Base-by-base conservation (phyloP, 2,797 vertebrate species). In the Emys orbicularis region DNA sequence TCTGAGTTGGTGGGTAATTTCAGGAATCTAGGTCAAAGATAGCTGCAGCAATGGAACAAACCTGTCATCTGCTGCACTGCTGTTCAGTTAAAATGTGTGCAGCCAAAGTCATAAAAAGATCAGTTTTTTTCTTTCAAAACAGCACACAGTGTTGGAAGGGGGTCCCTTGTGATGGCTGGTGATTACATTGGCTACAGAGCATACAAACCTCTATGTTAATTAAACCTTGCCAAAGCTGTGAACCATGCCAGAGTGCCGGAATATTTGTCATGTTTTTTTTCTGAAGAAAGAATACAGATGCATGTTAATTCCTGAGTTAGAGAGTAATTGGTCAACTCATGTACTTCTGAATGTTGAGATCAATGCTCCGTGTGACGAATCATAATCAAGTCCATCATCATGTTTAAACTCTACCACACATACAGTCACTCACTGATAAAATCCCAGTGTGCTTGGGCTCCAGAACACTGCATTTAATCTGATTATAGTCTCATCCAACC, bases 41-140 rank as follows among this genome's bases (percentile, higher is more conserved):
- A 80, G 86, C 88, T 96, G 91, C 94, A 94, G 87, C 92, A 97
- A 96, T 88, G 91, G 96, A 97, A 95, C 93, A 95, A 96, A 84
- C n/a, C 77, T 0, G 1, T 94, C 87, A 90, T 83, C 88, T 68
- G 27, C 77, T 90, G 87, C 86, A 86, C 68, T 74, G 93, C 37
- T 31, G 68, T 57, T 56, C 8, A 1, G 65, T 34, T 81, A 57
- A 84, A 95, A 31, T n/a, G 37, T 79, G 53, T 76, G 81, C 29
- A 94, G 12, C 12, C 65, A 68, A 96, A 95, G 94, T 96, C 94
- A 95, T 2, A 47, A 13, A 56, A 86, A 96, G 90, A 92, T 8
- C 82, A 88, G 95, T 95, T 76, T 72, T 83, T 47, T 31, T 92
- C 88, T 89, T 93, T 92, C 19, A 88, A 87, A 54, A 86, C 47